Conservation (phyloP, 1,140 invertebrate genomes). For the Trichonephila inaurata region DNA sequence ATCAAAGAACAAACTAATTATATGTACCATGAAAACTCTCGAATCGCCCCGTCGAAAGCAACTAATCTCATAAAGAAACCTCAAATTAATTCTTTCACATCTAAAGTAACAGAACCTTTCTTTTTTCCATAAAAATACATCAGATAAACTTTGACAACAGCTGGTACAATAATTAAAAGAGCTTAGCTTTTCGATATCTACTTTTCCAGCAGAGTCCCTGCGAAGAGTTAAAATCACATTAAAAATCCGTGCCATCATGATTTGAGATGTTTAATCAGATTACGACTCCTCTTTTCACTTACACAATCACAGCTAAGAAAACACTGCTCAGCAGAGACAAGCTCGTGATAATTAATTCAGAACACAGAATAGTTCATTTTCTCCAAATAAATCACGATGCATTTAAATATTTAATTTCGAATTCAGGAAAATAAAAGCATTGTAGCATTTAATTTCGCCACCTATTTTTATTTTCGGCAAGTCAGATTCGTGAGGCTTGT, state of each 20-base stretch:
- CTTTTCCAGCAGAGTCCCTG: slow-evolving; percentile 6
- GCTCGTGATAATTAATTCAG: slow-evolving; percentile 58
- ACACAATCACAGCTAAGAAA: slow-evolving; percentile 52
- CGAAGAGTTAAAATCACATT: slow-evolving; percentile 40
- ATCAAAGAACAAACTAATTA: not conserved
- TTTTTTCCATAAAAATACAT: not conserved
- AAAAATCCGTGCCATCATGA: slow-evolving; percentile 20
- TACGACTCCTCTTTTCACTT: not conserved
- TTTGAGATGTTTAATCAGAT: slow-evolving; percentile 44
- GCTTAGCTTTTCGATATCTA: slow-evolving; percentile 28
- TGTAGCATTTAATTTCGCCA: slow-evolving; percentile 11
- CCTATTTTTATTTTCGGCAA: not conserved
- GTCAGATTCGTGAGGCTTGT: not conserved
- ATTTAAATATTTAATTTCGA: slow-evolving; percentile 58
- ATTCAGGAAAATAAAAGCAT: not conserved
- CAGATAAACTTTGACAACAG: slow-evolving; percentile 10
- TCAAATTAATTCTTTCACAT: slow-evolving; percentile 24
- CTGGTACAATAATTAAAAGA: slow-evolving; percentile 27
- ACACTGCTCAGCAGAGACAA: not conserved
- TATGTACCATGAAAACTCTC: not conserved
- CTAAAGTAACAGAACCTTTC: not conserved
- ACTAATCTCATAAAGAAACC: slow-evolving; percentile 29
- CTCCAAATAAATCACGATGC: slow-evolving; percentile 46
- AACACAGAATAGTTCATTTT: slow-evolving; percentile 41
- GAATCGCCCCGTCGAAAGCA: too few relatives aligned